A percentile compares a stretch with the other conserved stretches of the same genome.
These are phyloP conservation scores for Propithecus coquereli DNA, from an alignment of 2,113 vertebrate genomes.

Conservation along the genomic window DNA sequence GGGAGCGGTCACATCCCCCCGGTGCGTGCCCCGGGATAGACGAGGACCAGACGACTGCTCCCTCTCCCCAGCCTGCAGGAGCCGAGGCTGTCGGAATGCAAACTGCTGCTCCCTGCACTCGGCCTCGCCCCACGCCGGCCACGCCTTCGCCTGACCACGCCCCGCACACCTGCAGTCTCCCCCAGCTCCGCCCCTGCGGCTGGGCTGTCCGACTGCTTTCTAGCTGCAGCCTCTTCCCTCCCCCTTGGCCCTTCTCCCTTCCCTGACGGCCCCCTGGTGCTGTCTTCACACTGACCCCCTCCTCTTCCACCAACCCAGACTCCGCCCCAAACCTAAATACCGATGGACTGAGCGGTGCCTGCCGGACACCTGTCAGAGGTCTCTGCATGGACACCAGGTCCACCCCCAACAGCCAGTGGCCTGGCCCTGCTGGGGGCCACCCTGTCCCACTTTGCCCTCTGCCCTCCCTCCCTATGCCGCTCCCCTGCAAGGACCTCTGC, in stretches of 20 bases:
- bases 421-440: background rate
- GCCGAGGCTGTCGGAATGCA: accelerated
- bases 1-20: background rate
- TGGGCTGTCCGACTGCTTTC: too few species aligned
- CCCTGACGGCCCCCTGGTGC: background rate
- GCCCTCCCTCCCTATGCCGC: too few species aligned
- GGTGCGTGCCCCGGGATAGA: accelerated
- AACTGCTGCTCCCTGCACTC: background rate
- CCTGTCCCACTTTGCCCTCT: background rate
- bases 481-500: background rate
- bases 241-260: background rate
- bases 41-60: too few species aligned
- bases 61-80: background rate
- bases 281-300: background rate
- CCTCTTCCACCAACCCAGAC: too few species aligned
- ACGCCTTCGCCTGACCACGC: background rate
- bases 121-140: background rate
- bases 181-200: background rate
- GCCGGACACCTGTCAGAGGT: background rate
- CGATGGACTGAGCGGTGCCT: too few species aligned
- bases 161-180: accelerated
- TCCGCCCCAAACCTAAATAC: background rate
- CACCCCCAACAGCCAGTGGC: accelerated
- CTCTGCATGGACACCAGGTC: accelerated
- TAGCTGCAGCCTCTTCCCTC: background rate